Evolutionary conservation across 2,888 invertebrate species (phyloP).

Genomic region (Brachynemurus nebulosus): DNA sequence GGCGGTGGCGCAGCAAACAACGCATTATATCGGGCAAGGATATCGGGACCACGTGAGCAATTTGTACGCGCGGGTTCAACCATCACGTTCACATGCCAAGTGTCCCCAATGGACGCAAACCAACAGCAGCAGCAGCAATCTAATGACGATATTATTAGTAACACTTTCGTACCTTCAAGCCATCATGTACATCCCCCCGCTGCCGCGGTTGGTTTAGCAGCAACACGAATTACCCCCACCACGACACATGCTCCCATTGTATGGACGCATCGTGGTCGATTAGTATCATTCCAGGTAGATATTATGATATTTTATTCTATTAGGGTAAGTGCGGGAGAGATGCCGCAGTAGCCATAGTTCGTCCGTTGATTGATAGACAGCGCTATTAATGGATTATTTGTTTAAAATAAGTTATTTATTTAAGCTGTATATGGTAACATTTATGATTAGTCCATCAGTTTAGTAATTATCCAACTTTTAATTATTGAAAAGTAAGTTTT

Average conservation of each 20-base stretch:
- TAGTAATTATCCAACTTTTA: too few relatives aligned
- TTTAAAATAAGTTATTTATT: too few relatives aligned
- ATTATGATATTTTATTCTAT: too few relatives aligned
- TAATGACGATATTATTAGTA: slow-evolving; percentile 2
- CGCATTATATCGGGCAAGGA: slow-evolving; percentile 33
- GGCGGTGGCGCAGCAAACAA: slow-evolving; percentile 6
- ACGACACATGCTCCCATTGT: slow-evolving; percentile 28
- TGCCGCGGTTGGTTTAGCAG: slow-evolving; percentile 5
- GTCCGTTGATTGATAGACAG: not conserved
- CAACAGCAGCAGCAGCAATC: too few relatives aligned
- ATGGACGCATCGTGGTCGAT: slow-evolving; percentile 41
- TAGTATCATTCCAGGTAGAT: slow-evolving; percentile 40
- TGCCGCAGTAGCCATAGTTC: too few relatives aligned
- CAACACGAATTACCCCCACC: slow-evolving; percentile 5
- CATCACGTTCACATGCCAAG: slow-evolving; percentile 40
- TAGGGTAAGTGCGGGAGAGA: too few relatives aligned
- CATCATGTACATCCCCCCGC: not conserved
- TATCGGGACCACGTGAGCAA: slow-evolving; percentile 40
- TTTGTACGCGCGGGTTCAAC: slow-evolving; percentile 38
- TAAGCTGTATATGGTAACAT: too few relatives aligned
- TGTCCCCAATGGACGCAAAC: slow-evolving; percentile 27
- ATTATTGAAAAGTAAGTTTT: too few relatives aligned
- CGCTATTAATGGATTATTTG: not conserved
- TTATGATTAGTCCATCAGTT: too few relatives aligned
- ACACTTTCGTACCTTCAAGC: not conserved